These are phyloP conservation scores for Aspidoscelis tigris DNA, from an alignment of 2,113 vertebrate species.

Conservation along the genomic window DNA sequence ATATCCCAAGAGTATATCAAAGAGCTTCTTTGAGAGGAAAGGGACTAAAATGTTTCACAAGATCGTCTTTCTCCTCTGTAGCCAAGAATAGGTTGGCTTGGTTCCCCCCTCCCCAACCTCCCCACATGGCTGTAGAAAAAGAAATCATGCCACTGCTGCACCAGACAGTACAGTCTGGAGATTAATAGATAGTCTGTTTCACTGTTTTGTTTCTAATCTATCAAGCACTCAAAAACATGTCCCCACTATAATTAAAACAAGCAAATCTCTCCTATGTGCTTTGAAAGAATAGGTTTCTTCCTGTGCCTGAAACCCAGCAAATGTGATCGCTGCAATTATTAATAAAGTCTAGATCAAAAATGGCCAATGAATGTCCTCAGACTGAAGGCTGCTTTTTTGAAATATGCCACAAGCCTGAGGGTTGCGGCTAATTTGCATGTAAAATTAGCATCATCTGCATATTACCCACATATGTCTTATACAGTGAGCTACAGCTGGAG, in stretches of 20 bases:
- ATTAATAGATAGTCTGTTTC: conserved; percentile 38
- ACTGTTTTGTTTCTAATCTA: conserved; percentile 37
- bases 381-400: not conserved
- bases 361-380: not conserved
- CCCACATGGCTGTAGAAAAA: conserved; percentile 10
- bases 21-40: not conserved
- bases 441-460: not conserved
- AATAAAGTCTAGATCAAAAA: conserved; percentile 15
- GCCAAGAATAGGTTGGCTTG: not conserved
- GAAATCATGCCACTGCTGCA: conserved; percentile 20
- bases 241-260: conserved; percentile 19
- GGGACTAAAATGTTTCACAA: not conserved
- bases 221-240: conserved; percentile 30
- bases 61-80: not conserved
- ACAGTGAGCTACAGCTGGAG: not conserved
- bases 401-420: not conserved
- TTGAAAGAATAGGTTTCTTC: conserved; percentile 4
- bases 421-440: conserved; percentile 6
- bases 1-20: not conserved
- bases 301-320: not conserved
- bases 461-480: not conserved
- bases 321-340: conserved; percentile 1
- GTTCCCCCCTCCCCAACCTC: no score
- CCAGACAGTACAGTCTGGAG: conserved; percentile 40
- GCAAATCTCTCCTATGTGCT: conserved; percentile 9